These are phyloP conservation scores for Thecocarcelia acutangulata DNA, from an alignment of 2,888 invertebrate species.

Conservation along the genomic window DNA sequence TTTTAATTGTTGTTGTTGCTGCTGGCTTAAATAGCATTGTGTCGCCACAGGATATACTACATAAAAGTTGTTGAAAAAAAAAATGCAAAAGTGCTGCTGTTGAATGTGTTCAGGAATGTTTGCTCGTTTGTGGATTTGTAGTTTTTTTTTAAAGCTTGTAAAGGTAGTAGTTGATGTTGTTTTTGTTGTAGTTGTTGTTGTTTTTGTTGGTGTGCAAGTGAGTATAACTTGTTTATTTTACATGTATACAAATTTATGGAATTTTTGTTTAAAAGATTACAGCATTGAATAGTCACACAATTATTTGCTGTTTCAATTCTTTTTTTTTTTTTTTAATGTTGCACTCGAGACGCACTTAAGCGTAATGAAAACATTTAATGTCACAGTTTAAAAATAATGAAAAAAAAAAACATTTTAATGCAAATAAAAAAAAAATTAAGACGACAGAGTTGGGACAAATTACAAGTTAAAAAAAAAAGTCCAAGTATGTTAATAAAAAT, in stretches of 20 bases:
- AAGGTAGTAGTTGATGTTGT: conserved; percentile 8
- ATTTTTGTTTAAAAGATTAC: conserved; percentile 51
- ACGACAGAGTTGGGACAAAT: too few species aligned
- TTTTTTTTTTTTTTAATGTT: conserved; percentile 13
- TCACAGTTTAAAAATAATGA: conserved; percentile 40
- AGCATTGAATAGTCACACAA: conserved; percentile 56
- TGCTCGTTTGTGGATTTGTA: conserved; percentile 21
- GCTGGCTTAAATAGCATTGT: conserved; percentile 64
- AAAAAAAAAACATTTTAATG: neutral
- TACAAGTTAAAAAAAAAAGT: neutral
- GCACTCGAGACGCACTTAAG: conserved; percentile 36
- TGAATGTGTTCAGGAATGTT: neutral
- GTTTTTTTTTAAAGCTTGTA: conserved; percentile 38
- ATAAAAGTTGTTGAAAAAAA: conserved; percentile 26
- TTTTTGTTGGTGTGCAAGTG: neutral
- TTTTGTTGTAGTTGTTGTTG: neutral
- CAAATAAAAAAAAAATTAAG: neutral
- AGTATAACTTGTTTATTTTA: conserved; percentile 18
- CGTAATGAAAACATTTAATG: conserved; percentile 57
- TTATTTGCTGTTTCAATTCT: conserved; percentile 19
- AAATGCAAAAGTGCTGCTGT: neutral
- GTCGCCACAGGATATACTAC: conserved; percentile 60
- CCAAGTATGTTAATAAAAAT: neutral
- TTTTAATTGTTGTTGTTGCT: conserved; percentile 55
- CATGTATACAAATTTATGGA: conserved; percentile 37